These are phyloP conservation scores for Xiphydria camelus DNA, from an alignment of 2,888 invertebrate species.

Conservation along the genomic window DNA sequence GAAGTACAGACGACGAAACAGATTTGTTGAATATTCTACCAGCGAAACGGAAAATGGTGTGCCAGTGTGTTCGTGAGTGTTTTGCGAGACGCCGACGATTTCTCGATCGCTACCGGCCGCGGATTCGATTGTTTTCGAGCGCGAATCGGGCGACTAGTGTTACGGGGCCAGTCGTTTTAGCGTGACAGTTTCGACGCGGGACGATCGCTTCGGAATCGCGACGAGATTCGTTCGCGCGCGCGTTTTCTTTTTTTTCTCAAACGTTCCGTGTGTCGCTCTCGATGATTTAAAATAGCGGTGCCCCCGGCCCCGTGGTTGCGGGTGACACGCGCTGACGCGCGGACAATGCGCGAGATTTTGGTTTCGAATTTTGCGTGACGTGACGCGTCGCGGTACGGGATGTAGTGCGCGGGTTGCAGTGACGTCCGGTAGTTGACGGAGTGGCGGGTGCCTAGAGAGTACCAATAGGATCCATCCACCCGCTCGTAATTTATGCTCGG, in stretches of 20 bases:
- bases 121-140: too few relatives aligned
- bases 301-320: slow-evolving; percentile 37
- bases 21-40: too few relatives aligned
- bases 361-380: slow-evolving; percentile 52
- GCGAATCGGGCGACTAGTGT: too few relatives aligned
- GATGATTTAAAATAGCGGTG: slow-evolving; percentile 5
- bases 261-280: not conserved
- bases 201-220: too few relatives aligned
- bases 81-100: too few relatives aligned
- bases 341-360: slow-evolving; percentile 54
- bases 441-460: slow-evolving; percentile 41
- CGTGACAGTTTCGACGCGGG: too few relatives aligned
- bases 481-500: slow-evolving; percentile 38
- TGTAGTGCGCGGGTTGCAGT: slow-evolving; percentile 36
- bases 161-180: too few relatives aligned
- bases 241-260: not conserved
- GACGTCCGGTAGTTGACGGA: slow-evolving; percentile 44
- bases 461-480: slow-evolving; percentile 33
- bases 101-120: too few relatives aligned
- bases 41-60: too few relatives aligned
- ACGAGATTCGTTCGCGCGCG: too few relatives aligned
- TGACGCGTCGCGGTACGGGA: slow-evolving; percentile 39
- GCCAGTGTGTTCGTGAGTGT: too few relatives aligned
- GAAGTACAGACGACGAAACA: too few relatives aligned
- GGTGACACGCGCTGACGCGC: slow-evolving; percentile 50